phyloP scores from a whole-genome alignment of 2,797 vertebrate species.

The Pangasius larnaudii region DNA sequence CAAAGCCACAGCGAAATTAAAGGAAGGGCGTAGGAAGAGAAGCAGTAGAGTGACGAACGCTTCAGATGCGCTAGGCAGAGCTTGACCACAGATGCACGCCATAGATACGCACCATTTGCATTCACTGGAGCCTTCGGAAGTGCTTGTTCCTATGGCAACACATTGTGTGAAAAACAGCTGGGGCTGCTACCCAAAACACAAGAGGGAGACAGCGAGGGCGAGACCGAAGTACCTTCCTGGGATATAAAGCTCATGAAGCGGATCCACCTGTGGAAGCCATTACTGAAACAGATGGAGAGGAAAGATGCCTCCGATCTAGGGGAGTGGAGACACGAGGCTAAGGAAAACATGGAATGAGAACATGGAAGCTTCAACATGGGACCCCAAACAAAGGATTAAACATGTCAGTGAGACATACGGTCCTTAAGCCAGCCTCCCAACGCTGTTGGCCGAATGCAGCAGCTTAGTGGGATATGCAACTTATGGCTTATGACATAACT shows the following conservation, averaged over 20 bases:
- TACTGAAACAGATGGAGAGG: conserved; percentile 51
- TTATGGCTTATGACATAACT: conserved; percentile 41
- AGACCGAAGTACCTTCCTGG: conserved; percentile 44
- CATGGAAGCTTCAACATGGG: conserved; percentile 45
- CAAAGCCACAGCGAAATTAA: conserved; percentile 1
- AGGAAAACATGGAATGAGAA: conserved; percentile 24
- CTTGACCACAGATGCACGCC: conserved; percentile 38
- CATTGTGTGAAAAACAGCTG: conserved; percentile 40
- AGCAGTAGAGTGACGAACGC: conserved; percentile 31
- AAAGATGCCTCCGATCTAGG: conserved; percentile 30
- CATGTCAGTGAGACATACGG: conserved; percentile 55
- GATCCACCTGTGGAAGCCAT: conserved; percentile 52
- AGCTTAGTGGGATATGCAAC: conserved; percentile 33
- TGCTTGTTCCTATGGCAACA: conserved; percentile 48
- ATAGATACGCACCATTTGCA: conserved; percentile 12
- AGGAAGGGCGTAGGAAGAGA: conserved; percentile 23
- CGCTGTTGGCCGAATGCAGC: conserved; percentile 10
- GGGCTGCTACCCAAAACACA: conserved; percentile 35
- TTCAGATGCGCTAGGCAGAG: conserved; percentile 47
- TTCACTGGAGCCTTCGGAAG: conserved; percentile 24
- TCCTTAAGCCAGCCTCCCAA: conserved; percentile 40
- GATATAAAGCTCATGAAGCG: conserved; percentile 45
- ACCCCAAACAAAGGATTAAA: conserved; percentile 53
- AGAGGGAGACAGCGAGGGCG: conserved; percentile 32
- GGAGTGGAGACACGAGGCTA: conserved; percentile 28